Conservation (phyloP, 2,797 vertebrate species). For the Lepus oiostolus region DNA sequence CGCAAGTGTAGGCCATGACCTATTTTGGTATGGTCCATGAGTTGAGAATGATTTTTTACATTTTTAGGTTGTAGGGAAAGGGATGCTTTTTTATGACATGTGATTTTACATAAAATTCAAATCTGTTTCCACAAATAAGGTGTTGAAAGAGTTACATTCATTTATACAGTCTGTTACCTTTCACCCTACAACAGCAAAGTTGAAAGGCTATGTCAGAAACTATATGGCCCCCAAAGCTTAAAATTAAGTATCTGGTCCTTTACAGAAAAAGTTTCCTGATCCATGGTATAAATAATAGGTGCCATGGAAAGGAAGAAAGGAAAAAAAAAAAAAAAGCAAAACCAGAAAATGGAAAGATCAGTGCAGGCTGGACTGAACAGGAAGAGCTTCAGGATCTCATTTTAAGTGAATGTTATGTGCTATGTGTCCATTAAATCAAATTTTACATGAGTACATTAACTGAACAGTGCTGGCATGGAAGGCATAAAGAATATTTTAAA, state of each 20-base stretch:
- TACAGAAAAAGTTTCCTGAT: background rate
- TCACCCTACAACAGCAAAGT: background rate
- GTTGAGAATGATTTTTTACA: background rate
- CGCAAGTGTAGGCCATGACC: background rate
- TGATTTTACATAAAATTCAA: conserved; percentile 21
- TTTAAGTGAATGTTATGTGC: conserved; percentile 31
- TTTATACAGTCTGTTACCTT: background rate
- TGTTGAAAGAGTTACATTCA: background rate
- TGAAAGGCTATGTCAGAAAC: background rate
- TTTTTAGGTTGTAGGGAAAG: background rate
- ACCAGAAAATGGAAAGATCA: background rate
- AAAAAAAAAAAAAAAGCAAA: too few species aligned
- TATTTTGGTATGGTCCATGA: background rate
- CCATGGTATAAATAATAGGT: background rate
- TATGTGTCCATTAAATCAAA: conserved; percentile 17
- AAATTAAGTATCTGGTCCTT: background rate
- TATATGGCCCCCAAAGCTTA: background rate
- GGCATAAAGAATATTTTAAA: background rate
- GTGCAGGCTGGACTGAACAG: background rate
- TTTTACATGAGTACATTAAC: background rate
- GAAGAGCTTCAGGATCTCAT: conserved; percentile 11
- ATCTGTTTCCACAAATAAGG: conserved; percentile 51
- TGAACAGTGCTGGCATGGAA: conserved; percentile 36
- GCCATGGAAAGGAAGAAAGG: background rate
- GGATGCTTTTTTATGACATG: conserved; percentile 3